Base-by-base conservation (phyloP, 2,888 invertebrate species). In the Torymus texanus region DNA sequence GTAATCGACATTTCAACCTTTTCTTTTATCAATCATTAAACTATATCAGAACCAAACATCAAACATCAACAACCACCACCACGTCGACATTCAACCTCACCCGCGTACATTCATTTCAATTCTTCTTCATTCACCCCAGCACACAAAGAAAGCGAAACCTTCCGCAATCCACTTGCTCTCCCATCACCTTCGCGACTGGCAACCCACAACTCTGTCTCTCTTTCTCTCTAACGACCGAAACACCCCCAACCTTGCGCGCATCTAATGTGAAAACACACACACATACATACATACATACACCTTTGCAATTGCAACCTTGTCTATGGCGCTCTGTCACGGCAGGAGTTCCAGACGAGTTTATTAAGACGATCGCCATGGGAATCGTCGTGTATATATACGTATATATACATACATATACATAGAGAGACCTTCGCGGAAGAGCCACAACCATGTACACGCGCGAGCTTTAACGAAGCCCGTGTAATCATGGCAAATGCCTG, bases 341-440 rank as follows among this genome's bases (percentile, higher is more conserved):
- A 78, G 63, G 62, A 76, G 29, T 67, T 18, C 67, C 67, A 73
- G 72, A 66, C 78, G 78, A 78, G 77, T 65, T 41, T 41, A 41
- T 66, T 67, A 78, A 71, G 77, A 58, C 77, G 77, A 73, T 77
- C 75, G 73, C 70, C 71, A 66, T 51, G 78, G 80, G 80, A 62
- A 75, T 78, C 66, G 76, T 41, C 41, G 8, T 41, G 5, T 3
- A 29, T 29, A 29, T 29, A 41, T 3, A 29, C 3, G 3, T 29
- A 41, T 8, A 41, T 41, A 41, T 8, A 41, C 8, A 41, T 41
- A 41, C 41, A 41, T 41, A 41, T 0, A 29, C 2, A 29, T 1
- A 29, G 29, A 29, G 29, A 41, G 41, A 51, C 74, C 16, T 66
- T 66, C 72, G 71, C 58, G 59, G 66, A 72, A 72, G 59, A 59